Conservation (phyloP, 1,140 invertebrate species). For the Drosophila micromelanica region DNA sequence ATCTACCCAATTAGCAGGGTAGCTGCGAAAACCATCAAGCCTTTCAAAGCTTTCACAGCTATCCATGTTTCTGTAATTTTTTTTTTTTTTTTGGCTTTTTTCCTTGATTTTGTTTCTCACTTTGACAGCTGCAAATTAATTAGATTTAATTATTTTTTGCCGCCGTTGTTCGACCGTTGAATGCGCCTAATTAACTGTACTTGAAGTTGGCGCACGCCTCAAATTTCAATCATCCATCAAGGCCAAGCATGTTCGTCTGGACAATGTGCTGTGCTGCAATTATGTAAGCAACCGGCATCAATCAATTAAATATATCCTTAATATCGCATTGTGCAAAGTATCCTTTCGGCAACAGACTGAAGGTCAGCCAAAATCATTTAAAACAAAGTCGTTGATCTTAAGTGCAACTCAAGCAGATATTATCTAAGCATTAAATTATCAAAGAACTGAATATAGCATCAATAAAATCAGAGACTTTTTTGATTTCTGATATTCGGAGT, state of each 20-base stretch:
- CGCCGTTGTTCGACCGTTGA: constrained; percentile 50
- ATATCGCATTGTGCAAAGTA: constrained; percentile 42
- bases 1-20: constrained; percentile 24
- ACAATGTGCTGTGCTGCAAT: constrained; percentile 73
- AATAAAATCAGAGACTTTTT: too few species aligned
- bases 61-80: neutral
- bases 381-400: too few species aligned
- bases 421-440: neutral
- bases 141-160: constrained; percentile 78
- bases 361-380: neutral
- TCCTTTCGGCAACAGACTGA: neutral
- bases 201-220: constrained; percentile 73
- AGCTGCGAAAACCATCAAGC: constrained; percentile 19
- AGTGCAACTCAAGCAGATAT: neutral
- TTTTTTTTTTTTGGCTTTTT: neutral
- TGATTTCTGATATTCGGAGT: too few species aligned
- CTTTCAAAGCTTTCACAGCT: constrained; percentile 17
- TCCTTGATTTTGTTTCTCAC: constrained; percentile 27
- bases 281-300: constrained; percentile 60
- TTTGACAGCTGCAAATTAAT: constrained; percentile 82
- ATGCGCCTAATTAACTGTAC: constrained; percentile 81
- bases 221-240: constrained; percentile 80
- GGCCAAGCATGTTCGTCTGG: constrained; percentile 33
- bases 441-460: too few species aligned
- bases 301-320: constrained; percentile 76